A percentile compares a stretch with the other conserved stretches of the same genome.
These are phyloP conservation scores for Acheta domesticus DNA, from an alignment of 2,888 invertebrate genomes.

Conservation along the genomic window DNA sequence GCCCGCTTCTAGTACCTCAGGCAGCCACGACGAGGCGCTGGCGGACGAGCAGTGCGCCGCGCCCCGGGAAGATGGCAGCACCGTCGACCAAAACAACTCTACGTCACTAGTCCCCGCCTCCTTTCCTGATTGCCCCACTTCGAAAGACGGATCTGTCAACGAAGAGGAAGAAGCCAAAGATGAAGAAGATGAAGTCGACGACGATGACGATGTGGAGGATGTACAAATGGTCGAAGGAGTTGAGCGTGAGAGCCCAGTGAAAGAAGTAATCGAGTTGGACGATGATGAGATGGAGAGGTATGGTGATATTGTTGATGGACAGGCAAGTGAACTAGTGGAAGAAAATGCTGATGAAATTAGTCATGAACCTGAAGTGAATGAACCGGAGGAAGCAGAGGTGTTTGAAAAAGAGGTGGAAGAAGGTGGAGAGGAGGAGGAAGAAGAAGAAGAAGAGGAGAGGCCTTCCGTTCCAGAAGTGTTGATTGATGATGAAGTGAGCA, in stretches of 20 bases:
- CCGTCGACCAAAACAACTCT: slow-evolving; percentile 19
- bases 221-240: not conserved
- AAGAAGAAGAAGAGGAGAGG: slow-evolving; percentile 28
- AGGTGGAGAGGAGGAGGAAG: slow-evolving; percentile 31
- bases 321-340: slow-evolving; percentile 38
- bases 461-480: slow-evolving; percentile 21
- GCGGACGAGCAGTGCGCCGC: slow-evolving; percentile 36
- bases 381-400: slow-evolving; percentile 37
- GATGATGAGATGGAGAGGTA: slow-evolving; percentile 39
- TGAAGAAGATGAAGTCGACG: not conserved
- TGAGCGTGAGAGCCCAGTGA: not conserved
- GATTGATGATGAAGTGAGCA: slow-evolving; percentile 38
- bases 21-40: slow-evolving; percentile 33
- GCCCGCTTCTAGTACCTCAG: slow-evolving; percentile 34
- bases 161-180: not conserved
- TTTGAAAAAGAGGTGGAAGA: slow-evolving; percentile 41
- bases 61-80: slow-evolving; percentile 31
- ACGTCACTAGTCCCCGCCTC: not conserved
- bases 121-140: not conserved
- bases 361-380: slow-evolving; percentile 5
- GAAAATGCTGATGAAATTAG: slow-evolving; percentile 25
- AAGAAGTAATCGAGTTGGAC: slow-evolving; percentile 26
- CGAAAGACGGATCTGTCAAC: slow-evolving; percentile 22
- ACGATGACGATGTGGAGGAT: not conserved
- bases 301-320: slow-evolving; percentile 37